phyloP scores from a whole-genome alignment of 1,140 invertebrate genomes.

The Drosophila elegans region DNA sequence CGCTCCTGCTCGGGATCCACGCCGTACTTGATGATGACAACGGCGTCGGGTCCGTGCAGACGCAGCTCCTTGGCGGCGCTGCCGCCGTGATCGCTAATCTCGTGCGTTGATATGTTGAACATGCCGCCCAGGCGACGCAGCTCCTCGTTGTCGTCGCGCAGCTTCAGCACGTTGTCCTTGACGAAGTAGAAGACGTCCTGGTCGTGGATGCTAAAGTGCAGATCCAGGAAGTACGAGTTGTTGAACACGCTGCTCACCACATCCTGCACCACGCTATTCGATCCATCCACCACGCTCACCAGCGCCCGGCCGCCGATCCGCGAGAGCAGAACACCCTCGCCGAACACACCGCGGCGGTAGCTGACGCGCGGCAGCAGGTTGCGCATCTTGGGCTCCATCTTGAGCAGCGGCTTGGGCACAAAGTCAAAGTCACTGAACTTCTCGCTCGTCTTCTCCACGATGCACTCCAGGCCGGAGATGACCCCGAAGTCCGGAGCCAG shows the following conservation, averaged over 20 bases:
- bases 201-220: conserved; percentile 96
- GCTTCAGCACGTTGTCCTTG: conserved; percentile 94
- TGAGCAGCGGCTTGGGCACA: conserved; percentile 91
- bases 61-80: conserved; percentile 90
- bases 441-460: conserved; percentile 93
- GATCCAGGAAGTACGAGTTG: conserved; percentile 95
- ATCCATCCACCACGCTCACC: conserved; percentile 93
- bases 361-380: conserved; percentile 92
- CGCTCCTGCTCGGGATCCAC: conserved; percentile 94
- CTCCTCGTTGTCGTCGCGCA: conserved; percentile 95
- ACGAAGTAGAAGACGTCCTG: conserved; percentile 98
- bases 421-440: conserved; percentile 93
- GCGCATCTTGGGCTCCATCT: conserved; percentile 92
- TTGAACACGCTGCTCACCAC: conserved; percentile 97
- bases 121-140: conserved; percentile 93
- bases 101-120: conserved; percentile 97
- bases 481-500: conserved; percentile 93
- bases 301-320: conserved; percentile 91
- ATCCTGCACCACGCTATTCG: conserved; percentile 94
- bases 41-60: conserved; percentile 93
- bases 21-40: conserved; percentile 96
- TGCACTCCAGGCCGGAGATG: conserved; percentile 94
- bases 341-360: conserved; percentile 93
- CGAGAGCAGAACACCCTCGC: conserved; percentile 95
- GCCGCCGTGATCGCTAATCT: conserved; percentile 92